Base-by-base conservation (phyloP, 2,797 vertebrate species). In the Xenentodon cancila region DNA sequence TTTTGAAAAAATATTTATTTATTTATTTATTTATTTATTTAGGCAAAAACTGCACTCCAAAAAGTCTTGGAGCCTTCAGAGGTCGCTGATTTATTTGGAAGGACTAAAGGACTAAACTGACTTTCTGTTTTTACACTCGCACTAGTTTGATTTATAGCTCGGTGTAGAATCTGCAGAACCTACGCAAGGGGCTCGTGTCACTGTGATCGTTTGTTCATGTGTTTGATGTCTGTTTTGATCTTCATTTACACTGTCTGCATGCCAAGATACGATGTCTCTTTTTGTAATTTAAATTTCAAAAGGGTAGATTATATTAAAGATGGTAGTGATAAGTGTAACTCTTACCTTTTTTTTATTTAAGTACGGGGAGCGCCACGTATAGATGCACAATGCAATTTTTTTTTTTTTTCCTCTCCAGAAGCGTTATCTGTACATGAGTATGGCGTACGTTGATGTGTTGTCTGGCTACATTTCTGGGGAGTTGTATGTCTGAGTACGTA, bases 41-140 rank as follows among this genome's bases (percentile, higher is more conserved):
- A 32, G 19, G 30, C 30, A 12, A 1, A 43, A n/a, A 18, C 16
- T 63, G 58, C 5, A 30, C 15, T 53, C 32, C 16, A 22, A 59
- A 52, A 40, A 15, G 47, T 48, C 17, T 55, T 74, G 22, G 20
- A 61, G 37, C 55, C 40, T 21, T 56, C 56, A 54, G 59, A 69
- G 3, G 37, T 5, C 16, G 47, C 4, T 12, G 11, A 45, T 58
- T 70, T 40, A 56, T 73, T 55, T 66, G 16, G 32, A 65, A 56
- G 7, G 30, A 58, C 57, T 53, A n/a, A 21, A 58, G 75, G 64
- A 73, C 58, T 77, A 73, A 79, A 64, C 54, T 53, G 21, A 47
- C 62, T 2, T 49, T 47, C 25, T 49, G 48, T 59, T 66, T 53
- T 44, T 60, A 53, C 54, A 5, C 62, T 18, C 37, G 16, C 50